These are phyloP conservation scores for Gadus chalcogrammus DNA, from an alignment of 2,113 vertebrate genomes.

Conservation along the genomic window DNA sequence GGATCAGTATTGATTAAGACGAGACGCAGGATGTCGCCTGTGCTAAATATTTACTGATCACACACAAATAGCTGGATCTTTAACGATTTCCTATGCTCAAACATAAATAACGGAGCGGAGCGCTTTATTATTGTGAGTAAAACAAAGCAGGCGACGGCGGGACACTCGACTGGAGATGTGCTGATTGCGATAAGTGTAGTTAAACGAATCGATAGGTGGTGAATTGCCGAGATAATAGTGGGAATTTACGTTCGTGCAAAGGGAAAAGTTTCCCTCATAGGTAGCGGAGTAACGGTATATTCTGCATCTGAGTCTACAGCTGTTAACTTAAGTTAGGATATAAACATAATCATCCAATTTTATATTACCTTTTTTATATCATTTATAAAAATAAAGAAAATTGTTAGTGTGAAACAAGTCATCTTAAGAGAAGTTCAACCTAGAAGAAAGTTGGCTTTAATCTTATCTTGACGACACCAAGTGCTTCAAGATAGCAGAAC, in stretches of 20 bases:
- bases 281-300: conserved; percentile 10
- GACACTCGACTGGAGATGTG: conserved; percentile 84
- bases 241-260: conserved; percentile 49
- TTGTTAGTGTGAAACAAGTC: no score
- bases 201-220: conserved; percentile 87
- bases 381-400: no score
- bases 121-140: conserved; percentile 94
- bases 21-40: conserved; percentile 85
- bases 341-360: no score
- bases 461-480: no score
- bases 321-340: no score
- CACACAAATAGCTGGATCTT: conserved; percentile 87
- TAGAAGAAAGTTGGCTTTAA: no score
- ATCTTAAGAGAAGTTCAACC: no score
- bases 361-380: no score
- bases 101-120: conserved; percentile 84
- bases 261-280: conserved; percentile 33
- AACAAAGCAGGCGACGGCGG: conserved; percentile 84
- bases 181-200: conserved; percentile 85
- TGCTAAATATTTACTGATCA: conserved; percentile 99
- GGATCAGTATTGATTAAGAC: conserved; percentile 86
- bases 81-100: conserved; percentile 87
- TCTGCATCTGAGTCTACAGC: background rate
- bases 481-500: conserved; percentile 70
- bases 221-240: conserved; percentile 77